These are phyloP conservation scores for Caranx melampygus DNA, from an alignment of 2,113 vertebrate species.

Conservation along the genomic window DNA sequence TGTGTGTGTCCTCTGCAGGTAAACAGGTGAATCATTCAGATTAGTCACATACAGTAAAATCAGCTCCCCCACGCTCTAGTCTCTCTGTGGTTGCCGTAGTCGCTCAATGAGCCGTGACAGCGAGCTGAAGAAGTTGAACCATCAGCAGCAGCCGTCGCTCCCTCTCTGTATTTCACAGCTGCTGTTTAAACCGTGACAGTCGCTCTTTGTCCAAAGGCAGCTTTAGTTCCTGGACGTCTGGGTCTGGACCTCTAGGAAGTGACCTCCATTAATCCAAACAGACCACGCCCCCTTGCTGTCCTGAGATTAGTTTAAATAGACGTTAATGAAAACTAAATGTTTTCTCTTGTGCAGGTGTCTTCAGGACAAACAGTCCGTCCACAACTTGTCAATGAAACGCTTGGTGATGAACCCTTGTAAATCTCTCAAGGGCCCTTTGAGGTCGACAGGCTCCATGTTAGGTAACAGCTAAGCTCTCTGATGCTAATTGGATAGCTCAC, in stretches of 20 bases:
- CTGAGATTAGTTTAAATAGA: too few relatives aligned
- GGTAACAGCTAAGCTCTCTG: background rate
- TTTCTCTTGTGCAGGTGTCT: too few relatives aligned
- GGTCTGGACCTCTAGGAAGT: background rate
- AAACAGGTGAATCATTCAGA: background rate
- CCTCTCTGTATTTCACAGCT: too few relatives aligned
- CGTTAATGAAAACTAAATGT: too few relatives aligned
- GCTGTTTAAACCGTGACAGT: background rate
- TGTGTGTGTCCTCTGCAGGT: background rate
- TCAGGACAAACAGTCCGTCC: background rate
- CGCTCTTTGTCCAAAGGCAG: background rate
- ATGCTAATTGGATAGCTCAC: background rate
- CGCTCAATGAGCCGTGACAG: background rate
- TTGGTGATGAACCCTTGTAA: background rate
- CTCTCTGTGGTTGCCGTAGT: background rate
- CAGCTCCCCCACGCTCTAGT: background rate
- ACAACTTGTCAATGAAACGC: background rate
- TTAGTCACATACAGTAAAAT: background rate
- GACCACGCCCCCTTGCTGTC: too few relatives aligned
- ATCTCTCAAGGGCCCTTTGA: background rate
- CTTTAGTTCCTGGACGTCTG: background rate
- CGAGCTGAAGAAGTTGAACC: background rate
- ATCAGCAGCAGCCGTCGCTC: background rate
- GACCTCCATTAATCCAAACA: background rate
- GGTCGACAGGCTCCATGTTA: background rate